Evolutionary conservation across 30 jellyfish, hydroid and myxozoan species (phyloP).

Genomic region (Mastigias papua): DNA sequence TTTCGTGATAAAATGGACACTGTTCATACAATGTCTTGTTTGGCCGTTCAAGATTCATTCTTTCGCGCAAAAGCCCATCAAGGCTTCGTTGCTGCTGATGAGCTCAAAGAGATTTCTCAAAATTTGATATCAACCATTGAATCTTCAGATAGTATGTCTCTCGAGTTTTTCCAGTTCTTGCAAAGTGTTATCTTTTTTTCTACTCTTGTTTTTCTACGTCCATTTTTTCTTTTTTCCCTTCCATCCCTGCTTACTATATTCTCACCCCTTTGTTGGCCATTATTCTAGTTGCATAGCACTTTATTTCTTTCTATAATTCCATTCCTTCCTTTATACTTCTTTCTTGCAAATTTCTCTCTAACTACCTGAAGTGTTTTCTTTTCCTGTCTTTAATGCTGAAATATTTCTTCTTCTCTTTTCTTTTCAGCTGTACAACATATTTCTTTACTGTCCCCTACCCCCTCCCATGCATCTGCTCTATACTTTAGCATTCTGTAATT

Average conservation of each 20-base stretch:
- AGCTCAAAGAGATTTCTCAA: slow-evolving; percentile 31
- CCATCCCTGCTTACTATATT: no score
- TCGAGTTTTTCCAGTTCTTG: not conserved
- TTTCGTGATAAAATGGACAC: slow-evolving; percentile 52
- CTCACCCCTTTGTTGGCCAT: no score
- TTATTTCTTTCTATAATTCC: no score
- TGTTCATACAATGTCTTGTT: slow-evolving; percentile 65
- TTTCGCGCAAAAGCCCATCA: slow-evolving; percentile 48
- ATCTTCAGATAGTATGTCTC: not conserved
- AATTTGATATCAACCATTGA: slow-evolving; percentile 7
- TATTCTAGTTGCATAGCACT: no score
- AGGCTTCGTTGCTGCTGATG: slow-evolving; percentile 56
- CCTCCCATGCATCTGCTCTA: no score
- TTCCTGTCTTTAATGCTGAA: no score
- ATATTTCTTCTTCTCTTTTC: no score
- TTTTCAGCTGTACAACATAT: no score
- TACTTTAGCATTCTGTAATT: not conserved
- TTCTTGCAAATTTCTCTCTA: no score
- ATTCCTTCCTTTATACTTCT: no score
- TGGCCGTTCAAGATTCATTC: slow-evolving; percentile 65
- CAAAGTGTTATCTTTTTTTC: not conserved
- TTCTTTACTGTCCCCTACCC: no score
- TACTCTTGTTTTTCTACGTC: not conserved
- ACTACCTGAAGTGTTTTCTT: no score
- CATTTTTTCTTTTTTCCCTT: not conserved